phyloP scores from a whole-genome alignment of 1,140 invertebrate genomes.

The Dendrolimus kikuchii region DNA sequence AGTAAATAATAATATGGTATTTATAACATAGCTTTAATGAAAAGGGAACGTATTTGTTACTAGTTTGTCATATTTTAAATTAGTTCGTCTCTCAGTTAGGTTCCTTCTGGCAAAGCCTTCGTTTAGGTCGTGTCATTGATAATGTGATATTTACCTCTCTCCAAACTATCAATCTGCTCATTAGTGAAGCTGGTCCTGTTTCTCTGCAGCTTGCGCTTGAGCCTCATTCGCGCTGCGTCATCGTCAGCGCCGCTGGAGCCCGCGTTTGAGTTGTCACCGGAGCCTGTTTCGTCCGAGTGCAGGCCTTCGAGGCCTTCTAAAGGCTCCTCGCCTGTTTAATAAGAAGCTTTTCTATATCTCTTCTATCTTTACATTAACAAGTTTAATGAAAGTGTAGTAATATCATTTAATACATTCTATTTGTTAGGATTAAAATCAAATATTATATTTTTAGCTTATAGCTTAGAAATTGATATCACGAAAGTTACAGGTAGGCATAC shows the following conservation, averaged over 20 bases:
- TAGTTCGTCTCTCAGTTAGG: too few relatives aligned
- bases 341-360: constrained; percentile 8
- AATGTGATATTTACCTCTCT: constrained; percentile 85
- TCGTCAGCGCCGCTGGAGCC: constrained; percentile 87
- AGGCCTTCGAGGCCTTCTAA: constrained; percentile 75
- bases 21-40: too few relatives aligned
- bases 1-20: too few relatives aligned
- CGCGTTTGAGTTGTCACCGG: constrained; percentile 84
- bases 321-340: constrained; percentile 43
- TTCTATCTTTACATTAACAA: too few relatives aligned
- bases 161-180: constrained; percentile 98
- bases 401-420: background rate
- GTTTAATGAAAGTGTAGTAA: background rate
- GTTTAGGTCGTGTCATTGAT: background rate
- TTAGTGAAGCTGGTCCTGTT: constrained; percentile 99
- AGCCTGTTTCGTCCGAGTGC: constrained; percentile 83
- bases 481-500: too few relatives aligned
- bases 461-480: too few relatives aligned
- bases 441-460: too few relatives aligned
- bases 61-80: too few relatives aligned
- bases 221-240: constrained; percentile 87
- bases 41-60: too few relatives aligned
- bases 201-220: constrained; percentile 97
- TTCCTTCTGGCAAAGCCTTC: too few relatives aligned
- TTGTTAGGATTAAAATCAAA: too few relatives aligned